Conservation (phyloP, 1,140 invertebrate species). For the Dreissena polymorpha region DNA sequence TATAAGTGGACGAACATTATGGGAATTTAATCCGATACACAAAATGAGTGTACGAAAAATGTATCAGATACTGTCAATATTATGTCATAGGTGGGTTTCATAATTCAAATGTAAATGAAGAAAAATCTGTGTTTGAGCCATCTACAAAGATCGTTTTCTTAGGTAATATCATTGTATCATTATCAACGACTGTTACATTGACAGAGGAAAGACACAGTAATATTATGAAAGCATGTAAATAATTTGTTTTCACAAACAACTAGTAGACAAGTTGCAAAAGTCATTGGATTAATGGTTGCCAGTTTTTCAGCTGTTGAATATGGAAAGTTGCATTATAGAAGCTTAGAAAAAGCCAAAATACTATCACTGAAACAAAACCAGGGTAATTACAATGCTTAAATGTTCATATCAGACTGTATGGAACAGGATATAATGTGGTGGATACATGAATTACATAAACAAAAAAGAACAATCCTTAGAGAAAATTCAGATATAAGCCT, state of each 20-base stretch:
- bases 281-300: slow-evolving; percentile 29
- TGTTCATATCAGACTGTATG: slow-evolving; percentile 16
- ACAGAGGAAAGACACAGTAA: slow-evolving; percentile 8
- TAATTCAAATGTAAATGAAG: slow-evolving; percentile 42
- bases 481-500: too few relatives aligned
- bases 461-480: too few relatives aligned
- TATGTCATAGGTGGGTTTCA: slow-evolving; percentile 54
- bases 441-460: too few relatives aligned
- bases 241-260: neutral
- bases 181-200: slow-evolving; percentile 41
- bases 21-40: too few relatives aligned
- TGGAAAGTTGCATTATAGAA: slow-evolving; percentile 50
- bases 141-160: slow-evolving; percentile 16
- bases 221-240: slow-evolving; percentile 25
- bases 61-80: too few relatives aligned
- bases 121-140: slow-evolving; percentile 47
- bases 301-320: slow-evolving; percentile 35
- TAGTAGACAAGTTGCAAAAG: slow-evolving; percentile 20
- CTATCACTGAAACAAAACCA: neutral
- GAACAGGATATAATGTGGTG: slow-evolving; percentile 45
- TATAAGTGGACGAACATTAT: too few relatives aligned
- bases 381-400: slow-evolving; percentile 41
- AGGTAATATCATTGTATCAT: slow-evolving; percentile 46
- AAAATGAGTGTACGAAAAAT: too few relatives aligned
- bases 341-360: slow-evolving; percentile 46